Percentiles rank a stretch among this genome's conserved stretches.
phyloP scores from a whole-genome alignment of 2,113 vertebrate genomes.

The Rhinichthys klamathensis region DNA sequence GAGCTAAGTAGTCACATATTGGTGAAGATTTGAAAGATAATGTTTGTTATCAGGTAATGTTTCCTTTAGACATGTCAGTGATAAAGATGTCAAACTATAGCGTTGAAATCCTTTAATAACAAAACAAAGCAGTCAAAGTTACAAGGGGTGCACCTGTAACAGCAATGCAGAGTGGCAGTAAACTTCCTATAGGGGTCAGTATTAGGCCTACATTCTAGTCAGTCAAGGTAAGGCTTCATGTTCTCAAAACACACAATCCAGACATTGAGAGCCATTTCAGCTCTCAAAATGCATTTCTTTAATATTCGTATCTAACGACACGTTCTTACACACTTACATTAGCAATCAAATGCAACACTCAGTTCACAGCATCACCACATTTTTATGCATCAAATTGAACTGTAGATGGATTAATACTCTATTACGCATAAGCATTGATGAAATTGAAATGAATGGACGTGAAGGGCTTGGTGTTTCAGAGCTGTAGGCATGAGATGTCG shows the following conservation, averaged over 20 bases:
- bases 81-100: neutral
- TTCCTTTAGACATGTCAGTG: neutral
- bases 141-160: neutral
- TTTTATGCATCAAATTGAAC: neutral
- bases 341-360: conserved; percentile 44
- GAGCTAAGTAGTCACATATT: neutral
- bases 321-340: conserved; percentile 23
- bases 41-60: neutral
- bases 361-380: neutral
- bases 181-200: conserved; percentile 45
- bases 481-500: neutral
- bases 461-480: neutral
- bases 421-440: neutral
- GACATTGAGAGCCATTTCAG: conserved; percentile 36
- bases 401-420: neutral
- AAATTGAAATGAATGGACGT: neutral
- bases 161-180: neutral
- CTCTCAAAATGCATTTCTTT: conserved; percentile 30
- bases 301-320: conserved; percentile 36
- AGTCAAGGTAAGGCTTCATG: neutral
- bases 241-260: conserved; percentile 18
- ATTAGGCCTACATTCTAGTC: conserved; percentile 27
- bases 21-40: neutral
- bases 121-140: neutral
- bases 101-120: neutral